Base-by-base conservation (phyloP, 2,888 invertebrate genomes). In the Tipula helvola region DNA sequence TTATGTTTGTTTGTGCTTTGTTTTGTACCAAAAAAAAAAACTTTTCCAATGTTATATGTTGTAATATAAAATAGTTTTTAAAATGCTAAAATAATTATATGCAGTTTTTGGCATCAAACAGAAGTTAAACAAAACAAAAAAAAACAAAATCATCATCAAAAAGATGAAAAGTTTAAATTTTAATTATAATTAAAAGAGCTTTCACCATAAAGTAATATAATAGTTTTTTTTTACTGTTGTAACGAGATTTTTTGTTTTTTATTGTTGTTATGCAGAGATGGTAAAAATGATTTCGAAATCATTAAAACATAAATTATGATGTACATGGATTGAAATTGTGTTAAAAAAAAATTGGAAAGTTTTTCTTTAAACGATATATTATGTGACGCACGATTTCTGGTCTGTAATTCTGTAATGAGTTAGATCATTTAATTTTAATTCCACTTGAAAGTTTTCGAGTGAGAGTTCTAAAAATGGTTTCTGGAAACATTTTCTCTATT, bases 71-170 rank as follows among this genome's bases (percentile, higher is more conserved):
- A 71, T 71, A 71, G 71, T 71, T 28, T 71, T 28, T 28, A 71
- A 71, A 71, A 71, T 71, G 28, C 12, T 71, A 71, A 71, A 71
- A 71, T 28, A 71, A 28, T 28, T 71, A 71, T 71, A 71, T 71
- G 71, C 71, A 71, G 71, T 71, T 71, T 71, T 71, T 71, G 71
- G 71, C 71, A 71, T 71, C 71, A 71, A 71, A 71, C 71, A 71
- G 18, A 71, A 71, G 71, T 71, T 71, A 10, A 71, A 5, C 71
- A 28, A 16, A 16, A 28, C 71, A 71, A n/a, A 57, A 12, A 12
- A 71, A 18, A 18, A 28, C 71, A 71, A 71, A 71, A 28, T 71
- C 28, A 71, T 28, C 71, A 71, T 71, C 71, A 71, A 71, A 71
- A 71, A 71, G 71, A 71, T 71, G 71, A 71, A 71, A 71, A 71